Conservation (phyloP, 1,140 invertebrate genomes). For the Vollenhovia emeryi region DNA sequence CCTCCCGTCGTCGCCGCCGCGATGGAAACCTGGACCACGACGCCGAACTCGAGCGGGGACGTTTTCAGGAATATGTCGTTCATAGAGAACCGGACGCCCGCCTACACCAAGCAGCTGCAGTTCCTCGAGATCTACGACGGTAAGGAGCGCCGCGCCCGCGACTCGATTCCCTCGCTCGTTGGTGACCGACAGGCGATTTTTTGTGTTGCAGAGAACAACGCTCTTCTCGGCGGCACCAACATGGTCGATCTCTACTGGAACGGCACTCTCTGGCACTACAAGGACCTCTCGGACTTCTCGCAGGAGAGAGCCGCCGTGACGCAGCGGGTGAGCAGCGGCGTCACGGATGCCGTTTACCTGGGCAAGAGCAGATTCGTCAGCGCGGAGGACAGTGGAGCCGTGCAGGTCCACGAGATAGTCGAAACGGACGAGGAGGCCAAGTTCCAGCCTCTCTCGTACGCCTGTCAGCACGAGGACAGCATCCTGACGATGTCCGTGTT, state of each 20-base stretch:
- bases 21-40: no score
- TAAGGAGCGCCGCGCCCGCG: conserved; percentile 52
- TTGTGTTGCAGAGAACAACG: conserved; percentile 78
- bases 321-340: conserved; percentile 73
- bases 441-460: conserved; percentile 70
- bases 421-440: conserved; percentile 52
- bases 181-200: not conserved
- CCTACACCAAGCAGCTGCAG: conserved; percentile 76
- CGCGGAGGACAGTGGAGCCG: conserved; percentile 79
- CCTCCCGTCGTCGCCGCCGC: not conserved
- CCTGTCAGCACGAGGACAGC: conserved; percentile 78
- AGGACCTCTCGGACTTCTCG: conserved; percentile 70
- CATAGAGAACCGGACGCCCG: conserved; percentile 54
- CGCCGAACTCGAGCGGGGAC: conserved; percentile 77
- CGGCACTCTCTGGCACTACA: conserved; percentile 79
- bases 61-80: conserved; percentile 77
- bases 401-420: conserved; percentile 75
- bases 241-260: conserved; percentile 81
- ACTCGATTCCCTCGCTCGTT: not conserved
- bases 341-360: conserved; percentile 74
- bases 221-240: conserved; percentile 80
- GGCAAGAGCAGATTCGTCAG: conserved; percentile 76
- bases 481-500: conserved; percentile 78
- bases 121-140: conserved; percentile 78
- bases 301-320: conserved; percentile 64